These are phyloP conservation scores for Microcebus tavaratra DNA, from an alignment of 2,113 vertebrate genomes.

Conservation along the genomic window DNA sequence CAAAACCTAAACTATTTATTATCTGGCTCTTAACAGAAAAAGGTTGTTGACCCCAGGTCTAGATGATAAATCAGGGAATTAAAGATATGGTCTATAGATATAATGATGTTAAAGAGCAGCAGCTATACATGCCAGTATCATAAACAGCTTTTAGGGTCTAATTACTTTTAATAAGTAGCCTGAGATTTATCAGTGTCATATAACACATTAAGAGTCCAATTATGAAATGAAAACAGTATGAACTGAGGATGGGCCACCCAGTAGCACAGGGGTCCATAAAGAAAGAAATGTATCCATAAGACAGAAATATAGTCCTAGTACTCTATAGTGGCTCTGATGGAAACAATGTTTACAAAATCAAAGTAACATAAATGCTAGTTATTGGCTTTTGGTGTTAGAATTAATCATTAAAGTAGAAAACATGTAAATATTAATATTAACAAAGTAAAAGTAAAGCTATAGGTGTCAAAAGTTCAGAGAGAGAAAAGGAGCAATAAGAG, in stretches of 20 bases:
- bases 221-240: background rate
- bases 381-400: background rate
- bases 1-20: background rate
- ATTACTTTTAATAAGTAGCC: background rate
- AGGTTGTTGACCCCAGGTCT: background rate
- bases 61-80: slow-evolving; percentile 16
- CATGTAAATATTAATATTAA: background rate
- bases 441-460: background rate
- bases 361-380: background rate
- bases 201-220: background rate
- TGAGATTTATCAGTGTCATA: background rate
- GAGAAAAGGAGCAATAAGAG: background rate
- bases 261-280: background rate
- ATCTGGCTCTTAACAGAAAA: background rate
- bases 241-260: background rate
- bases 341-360: background rate
- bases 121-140: background rate
- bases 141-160: background rate
- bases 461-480: background rate
- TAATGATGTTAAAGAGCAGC: background rate
- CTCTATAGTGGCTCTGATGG: background rate
- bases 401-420: background rate
- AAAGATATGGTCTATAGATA: slow-evolving; percentile 1
- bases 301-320: background rate
- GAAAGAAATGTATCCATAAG: background rate